These are phyloP conservation scores for Etia nguti DNA, from an alignment of 2,113 vertebrate species.

Conservation along the genomic window DNA sequence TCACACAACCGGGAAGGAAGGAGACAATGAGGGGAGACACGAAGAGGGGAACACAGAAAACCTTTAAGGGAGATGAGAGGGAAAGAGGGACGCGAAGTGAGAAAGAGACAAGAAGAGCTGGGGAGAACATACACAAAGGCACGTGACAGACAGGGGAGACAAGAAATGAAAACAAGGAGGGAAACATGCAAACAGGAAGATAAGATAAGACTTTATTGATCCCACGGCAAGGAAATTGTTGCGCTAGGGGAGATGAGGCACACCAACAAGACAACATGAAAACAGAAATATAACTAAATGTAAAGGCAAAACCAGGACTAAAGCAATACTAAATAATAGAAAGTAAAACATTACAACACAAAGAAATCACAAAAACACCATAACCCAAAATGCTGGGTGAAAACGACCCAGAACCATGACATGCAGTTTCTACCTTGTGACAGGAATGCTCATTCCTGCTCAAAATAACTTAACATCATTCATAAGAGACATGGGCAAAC, in stretches of 20 bases:
- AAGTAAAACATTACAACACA: not conserved
- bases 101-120: not conserved
- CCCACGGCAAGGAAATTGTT: not conserved
- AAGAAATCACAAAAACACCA: not conserved
- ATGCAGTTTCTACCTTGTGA: not conserved
- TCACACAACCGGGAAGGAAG: not conserved
- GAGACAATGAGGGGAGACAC: not conserved
- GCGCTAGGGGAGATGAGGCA: not conserved
- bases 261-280: not conserved
- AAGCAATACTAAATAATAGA: not conserved
- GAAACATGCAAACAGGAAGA: not conserved
- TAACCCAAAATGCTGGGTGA: not conserved
- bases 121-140: not conserved
- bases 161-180: not conserved
- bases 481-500: not conserved
- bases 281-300: not conserved
- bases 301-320: not conserved
- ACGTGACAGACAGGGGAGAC: no score
- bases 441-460: not conserved
- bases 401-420: not conserved
- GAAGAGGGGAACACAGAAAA: not conserved
- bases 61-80: not conserved
- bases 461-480: not conserved
- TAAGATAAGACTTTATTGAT: not conserved
- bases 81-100: not conserved